Percentiles rank a stretch among this genome's conserved stretches.
phyloP scores from a whole-genome alignment of 2,888 invertebrate genomes.

The Ctenicera cuprea region DNA sequence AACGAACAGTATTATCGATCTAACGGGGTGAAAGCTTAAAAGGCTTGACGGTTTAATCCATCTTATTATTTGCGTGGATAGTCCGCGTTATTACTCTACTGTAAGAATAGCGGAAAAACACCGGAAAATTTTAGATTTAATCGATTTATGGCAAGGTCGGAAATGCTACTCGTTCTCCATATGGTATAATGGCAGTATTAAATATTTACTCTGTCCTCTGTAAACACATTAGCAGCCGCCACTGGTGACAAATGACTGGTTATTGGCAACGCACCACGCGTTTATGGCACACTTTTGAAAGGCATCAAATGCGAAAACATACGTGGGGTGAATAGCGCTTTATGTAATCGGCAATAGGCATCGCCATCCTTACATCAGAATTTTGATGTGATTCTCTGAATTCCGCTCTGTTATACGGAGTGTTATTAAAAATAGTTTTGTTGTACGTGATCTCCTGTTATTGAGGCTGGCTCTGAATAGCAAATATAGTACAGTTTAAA shows the following conservation, averaged over 20 bases:
- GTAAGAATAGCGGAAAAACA: slow-evolving; percentile 22
- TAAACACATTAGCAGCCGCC: slow-evolving; percentile 42
- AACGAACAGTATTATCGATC: background rate
- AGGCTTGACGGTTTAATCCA: slow-evolving; percentile 25
- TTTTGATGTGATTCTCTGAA: slow-evolving; percentile 34
- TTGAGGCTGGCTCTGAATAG: background rate
- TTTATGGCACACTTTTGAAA: slow-evolving; percentile 34
- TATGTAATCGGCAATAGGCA: slow-evolving; percentile 25
- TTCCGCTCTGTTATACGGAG: slow-evolving; percentile 18
- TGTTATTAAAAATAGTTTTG: slow-evolving; percentile 41
- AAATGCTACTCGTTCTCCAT: slow-evolving; percentile 14
- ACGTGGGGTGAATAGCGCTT: slow-evolving; percentile 27
- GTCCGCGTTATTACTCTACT: background rate
- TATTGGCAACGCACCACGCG: slow-evolving; percentile 34
- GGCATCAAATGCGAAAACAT: slow-evolving; percentile 28
- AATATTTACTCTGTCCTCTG: slow-evolving; percentile 40
- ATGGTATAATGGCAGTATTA: slow-evolving; percentile 29
- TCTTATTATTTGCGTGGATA: slow-evolving; percentile 38
- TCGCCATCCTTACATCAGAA: slow-evolving; percentile 30
- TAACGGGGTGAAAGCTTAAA: background rate
- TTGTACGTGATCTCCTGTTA: slow-evolving; percentile 4
- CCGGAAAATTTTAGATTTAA: slow-evolving; percentile 31
- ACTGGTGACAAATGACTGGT: slow-evolving; percentile 42
- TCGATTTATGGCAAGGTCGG: slow-evolving; percentile 23
- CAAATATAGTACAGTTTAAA: slow-evolving; percentile 9